Evolutionary conservation across 2,888 invertebrate species (phyloP), one percentile per base, ranked within the genome.

Genomic region (Sarcophaga subvicina): DNA sequence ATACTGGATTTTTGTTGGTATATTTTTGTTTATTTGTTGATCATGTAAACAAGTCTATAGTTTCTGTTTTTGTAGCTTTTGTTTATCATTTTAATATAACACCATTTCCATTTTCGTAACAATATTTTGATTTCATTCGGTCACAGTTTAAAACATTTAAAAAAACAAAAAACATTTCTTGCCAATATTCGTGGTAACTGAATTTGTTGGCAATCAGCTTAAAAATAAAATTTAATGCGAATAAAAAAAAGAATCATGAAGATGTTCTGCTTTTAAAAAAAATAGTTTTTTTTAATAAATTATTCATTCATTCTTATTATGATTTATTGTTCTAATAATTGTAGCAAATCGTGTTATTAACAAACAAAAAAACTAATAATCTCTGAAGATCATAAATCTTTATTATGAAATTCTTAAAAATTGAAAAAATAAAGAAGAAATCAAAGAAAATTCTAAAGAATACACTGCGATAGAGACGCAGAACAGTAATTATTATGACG

Each of bases 371-470:
- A n/a, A n/a, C n/a, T n/a, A n/a, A 22, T 17, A 73, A 62, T 37
- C 54, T 37, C 20, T 22, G 25, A 47, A 54, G 4, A 69, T 59
- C 75, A 83, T 83, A 69, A 70, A 80, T 84, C 83, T 75, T 80
- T 75, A 49, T 80, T 84, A 64, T 60, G 75, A 49, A 72, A 78
- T 69, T 75, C 37, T 20, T 54, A 14, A 67, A 37, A 66, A 2
- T 54, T 14, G 25, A 72, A 66, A n/a, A 37, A n/a, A 12, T 22
- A 63, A 63, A n/a, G 47, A 20, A n/a, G 6, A 37, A 54, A 27
- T 75, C 75, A 60, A 49, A 3, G 60, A 62, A 59, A 77, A 77
- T 66, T 80, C 20, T 73, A 10, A 66, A 72, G 45, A 37, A 37
- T 66, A 59, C 64, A 62, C 62, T 63, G 0, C 69, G 20, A 72